phyloP scores from a whole-genome alignment of 2,113 vertebrate species.

The Heterochromis multidens region DNA sequence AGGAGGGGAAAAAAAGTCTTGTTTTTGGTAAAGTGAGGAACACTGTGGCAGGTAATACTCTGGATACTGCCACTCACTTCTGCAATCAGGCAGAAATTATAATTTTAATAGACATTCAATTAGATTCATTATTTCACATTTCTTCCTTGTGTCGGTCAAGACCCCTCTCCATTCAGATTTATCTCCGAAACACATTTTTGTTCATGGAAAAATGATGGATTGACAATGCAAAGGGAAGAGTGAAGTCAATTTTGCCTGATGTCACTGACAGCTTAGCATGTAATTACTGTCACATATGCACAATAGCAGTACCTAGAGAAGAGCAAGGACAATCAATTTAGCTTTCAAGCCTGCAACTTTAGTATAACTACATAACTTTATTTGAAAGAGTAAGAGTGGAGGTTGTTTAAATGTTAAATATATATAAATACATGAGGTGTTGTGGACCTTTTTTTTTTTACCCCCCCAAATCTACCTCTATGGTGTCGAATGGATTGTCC shows the following conservation, averaged over 20 bases:
- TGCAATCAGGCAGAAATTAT: conserved; percentile 49
- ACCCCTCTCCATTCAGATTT: conserved; percentile 52
- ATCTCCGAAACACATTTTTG: conserved; percentile 48
- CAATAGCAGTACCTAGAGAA: conserved; percentile 64
- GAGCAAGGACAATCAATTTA: conserved; percentile 61
- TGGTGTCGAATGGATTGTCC: conserved; percentile 82
- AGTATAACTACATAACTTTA: conserved; percentile 58
- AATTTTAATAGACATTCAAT: conserved; percentile 65
- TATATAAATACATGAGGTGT: conserved; percentile 30
- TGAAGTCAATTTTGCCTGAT: conserved; percentile 65
- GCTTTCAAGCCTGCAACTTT: conserved; percentile 56
- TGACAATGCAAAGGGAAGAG: conserved; percentile 52
- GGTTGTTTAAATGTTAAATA: conserved; percentile 41
- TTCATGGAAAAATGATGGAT: conserved; percentile 41
- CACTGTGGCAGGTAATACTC: conserved; percentile 40
- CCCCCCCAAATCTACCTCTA: not conserved
- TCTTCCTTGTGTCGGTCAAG: conserved; percentile 47
- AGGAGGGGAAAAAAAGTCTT: not conserved
- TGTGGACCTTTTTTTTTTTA: not conserved
- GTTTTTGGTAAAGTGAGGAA: conserved; percentile 20
- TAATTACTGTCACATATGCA: conserved; percentile 70
- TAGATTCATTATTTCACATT: conserved; percentile 58
- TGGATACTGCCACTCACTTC: conserved; percentile 51
- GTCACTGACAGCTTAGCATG: conserved; percentile 65
- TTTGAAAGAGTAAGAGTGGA: conserved; percentile 19